phyloP scores from a whole-genome alignment of 2,113 vertebrate species.

The Aegotheles bennettii region DNA sequence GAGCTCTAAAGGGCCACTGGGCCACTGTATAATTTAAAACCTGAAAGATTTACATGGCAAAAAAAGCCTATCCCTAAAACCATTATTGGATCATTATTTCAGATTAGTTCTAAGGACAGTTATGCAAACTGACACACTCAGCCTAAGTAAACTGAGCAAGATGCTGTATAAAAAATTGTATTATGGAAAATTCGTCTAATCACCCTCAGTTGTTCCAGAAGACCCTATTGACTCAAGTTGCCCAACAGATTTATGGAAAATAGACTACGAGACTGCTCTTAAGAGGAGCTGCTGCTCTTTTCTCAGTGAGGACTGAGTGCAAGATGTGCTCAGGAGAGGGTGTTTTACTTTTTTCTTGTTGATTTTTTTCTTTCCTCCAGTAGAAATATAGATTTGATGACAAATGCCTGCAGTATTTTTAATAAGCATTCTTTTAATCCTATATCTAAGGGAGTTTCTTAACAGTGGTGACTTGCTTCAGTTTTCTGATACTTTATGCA shows the following conservation, averaged over 20 bases:
- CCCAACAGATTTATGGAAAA: not conserved
- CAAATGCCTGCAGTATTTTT: not conserved
- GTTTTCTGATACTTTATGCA: not conserved
- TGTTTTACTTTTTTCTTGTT: not conserved
- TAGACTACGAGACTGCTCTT: not conserved
- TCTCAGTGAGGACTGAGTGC: not conserved
- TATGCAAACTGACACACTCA: constrained; percentile 2
- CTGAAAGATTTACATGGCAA: constrained; percentile 8
- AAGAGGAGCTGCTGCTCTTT: not conserved
- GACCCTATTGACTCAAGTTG: not conserved
- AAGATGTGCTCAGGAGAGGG: not conserved
- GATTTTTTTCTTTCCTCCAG: not conserved
- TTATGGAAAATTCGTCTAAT: not conserved
- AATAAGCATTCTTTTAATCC: not conserved
- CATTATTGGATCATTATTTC: constrained; percentile 16
- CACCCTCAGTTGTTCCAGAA: not conserved
- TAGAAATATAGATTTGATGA: not conserved
- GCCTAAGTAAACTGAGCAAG: not conserved
- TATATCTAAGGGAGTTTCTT: not conserved
- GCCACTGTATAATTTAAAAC: constrained; percentile 49
- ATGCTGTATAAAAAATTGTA: not conserved
- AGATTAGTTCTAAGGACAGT: not conserved
- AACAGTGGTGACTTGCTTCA: not conserved
- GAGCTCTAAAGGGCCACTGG: constrained; percentile 31
- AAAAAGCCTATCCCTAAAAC: not conserved